Base-by-base conservation (phyloP, 2,113 vertebrate genomes). In the Coreoperca whiteheadi region DNA sequence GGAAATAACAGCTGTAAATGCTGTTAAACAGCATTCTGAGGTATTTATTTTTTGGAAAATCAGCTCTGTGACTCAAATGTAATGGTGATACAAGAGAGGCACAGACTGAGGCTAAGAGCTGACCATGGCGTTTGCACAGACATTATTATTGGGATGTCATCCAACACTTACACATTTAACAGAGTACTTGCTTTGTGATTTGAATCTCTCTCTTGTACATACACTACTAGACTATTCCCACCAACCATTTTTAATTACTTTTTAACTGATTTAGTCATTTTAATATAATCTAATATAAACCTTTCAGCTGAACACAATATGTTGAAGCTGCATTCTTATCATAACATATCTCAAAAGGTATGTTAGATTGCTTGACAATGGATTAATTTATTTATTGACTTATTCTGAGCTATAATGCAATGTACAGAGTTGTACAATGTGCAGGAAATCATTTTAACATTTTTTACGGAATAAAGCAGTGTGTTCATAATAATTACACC, bases 401-500 rank as follows among this genome's bases (percentile, higher is more conserved):
- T 39, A 39, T n/a, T n/a, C 1, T 32, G 25, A 60, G 21, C 43
- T 18, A 46, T 30, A 25, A 68, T 50, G 15, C 30, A 9, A n/a
- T n/a, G 1, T 11, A 28, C 11, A 39, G 8, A 18, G 10, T 51
- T 71, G 8, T 43, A 53, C 10, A 11, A 39, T 2, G 3, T n/a
- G 12, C 25, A 46, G 37, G 21, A 67, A 25, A 59, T 77, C 16
- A 16, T 18, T 18, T 51, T 0, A 25, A 18, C 1, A 8, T 34
- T 60, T 46, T 21, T n/a, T 48, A 7, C 14, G 18, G 32, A 63
- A 30, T 9, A 46, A 68, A 80, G 48, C 4, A 20, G 15, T 43
- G 21, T 73, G 51, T 57, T 74, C 21, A 20, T 76, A 48, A 32
- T 32, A 34, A 54, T 64, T 16, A 37, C 56, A 75, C 28, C 53